Evolutionary conservation across 1,140 invertebrate species (phyloP).

Genomic region (Bombus consobrinus): DNA sequence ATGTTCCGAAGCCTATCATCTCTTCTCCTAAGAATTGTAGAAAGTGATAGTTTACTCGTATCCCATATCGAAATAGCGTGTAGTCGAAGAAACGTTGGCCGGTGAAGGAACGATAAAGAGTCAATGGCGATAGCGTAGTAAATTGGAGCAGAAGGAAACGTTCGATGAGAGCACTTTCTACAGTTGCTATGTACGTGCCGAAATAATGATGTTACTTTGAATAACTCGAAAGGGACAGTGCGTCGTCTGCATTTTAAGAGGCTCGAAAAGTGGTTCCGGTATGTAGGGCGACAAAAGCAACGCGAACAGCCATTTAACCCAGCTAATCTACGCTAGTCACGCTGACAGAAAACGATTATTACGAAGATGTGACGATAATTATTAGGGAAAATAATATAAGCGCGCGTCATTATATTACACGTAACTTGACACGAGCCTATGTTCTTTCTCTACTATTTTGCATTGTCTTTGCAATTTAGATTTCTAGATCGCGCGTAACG

Average conservation of each 20-base stretch:
- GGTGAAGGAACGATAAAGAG: not conserved
- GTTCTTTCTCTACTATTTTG: not conserved
- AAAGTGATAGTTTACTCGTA: slow-evolving; percentile 63
- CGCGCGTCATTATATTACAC: not conserved
- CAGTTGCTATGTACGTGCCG: slow-evolving; percentile 1
- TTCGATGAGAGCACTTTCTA: slow-evolving; percentile 36
- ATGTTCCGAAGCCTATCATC: slow-evolving; percentile 5
- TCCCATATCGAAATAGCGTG: not conserved
- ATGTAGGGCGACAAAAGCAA: slow-evolving; percentile 33
- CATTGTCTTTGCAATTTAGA: not conserved
- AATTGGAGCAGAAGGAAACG: not conserved
- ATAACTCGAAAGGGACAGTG: slow-evolving; percentile 45
- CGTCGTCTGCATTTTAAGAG: slow-evolving; percentile 41
- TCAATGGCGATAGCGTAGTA: too few species aligned
- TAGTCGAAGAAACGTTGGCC: not conserved
- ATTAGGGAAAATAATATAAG: not conserved
- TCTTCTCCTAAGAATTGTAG: slow-evolving; percentile 37
- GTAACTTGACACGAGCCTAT: not conserved
- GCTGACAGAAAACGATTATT: slow-evolving; percentile 18
- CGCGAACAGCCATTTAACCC: not conserved
- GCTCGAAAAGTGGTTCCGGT: slow-evolving; percentile 9
- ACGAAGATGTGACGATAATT: slow-evolving; percentile 12
- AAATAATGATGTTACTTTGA: slow-evolving; percentile 8
- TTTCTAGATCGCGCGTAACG: not conserved
- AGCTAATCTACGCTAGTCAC: slow-evolving; percentile 26